Percentiles rank a stretch among this genome's conserved stretches.
These are phyloP conservation scores for Drosophila prolongata DNA, from an alignment of 2,888 invertebrate species.

Conservation along the genomic window DNA sequence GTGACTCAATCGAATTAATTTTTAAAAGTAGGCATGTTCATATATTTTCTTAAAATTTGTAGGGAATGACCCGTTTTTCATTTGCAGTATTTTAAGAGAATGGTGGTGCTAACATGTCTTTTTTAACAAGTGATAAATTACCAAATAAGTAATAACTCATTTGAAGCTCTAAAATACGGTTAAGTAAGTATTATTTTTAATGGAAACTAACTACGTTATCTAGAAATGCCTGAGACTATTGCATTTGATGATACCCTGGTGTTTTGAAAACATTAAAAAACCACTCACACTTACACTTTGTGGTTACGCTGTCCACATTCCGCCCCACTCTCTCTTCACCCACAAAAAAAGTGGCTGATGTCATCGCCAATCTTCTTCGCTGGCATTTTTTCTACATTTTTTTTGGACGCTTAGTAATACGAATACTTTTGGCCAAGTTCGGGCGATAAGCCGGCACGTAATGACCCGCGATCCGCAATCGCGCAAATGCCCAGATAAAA, in stretches of 20 bases:
- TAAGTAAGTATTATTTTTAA: neutral
- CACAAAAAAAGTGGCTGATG: slow-evolving; percentile 16
- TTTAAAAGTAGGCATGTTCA: too few relatives aligned
- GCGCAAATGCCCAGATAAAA: slow-evolving; percentile 35
- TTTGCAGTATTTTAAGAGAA: too few relatives aligned
- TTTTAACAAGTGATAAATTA: too few relatives aligned
- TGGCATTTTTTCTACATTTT: slow-evolving; percentile 28
- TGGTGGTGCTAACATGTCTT: too few relatives aligned
- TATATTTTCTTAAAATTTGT: too few relatives aligned
- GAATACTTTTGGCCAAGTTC: slow-evolving; percentile 40
- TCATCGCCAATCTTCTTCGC: slow-evolving; percentile 32
- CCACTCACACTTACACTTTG: slow-evolving; percentile 14
- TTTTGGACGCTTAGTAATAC: slow-evolving; percentile 41
- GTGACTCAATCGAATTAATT: too few relatives aligned
- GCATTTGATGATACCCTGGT: slow-evolving; percentile 1
- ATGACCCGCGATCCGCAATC: slow-evolving; percentile 44
- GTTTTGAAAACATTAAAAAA: neutral
- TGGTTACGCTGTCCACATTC: slow-evolving; percentile 11
- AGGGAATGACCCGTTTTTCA: too few relatives aligned
- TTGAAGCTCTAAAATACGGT: too few relatives aligned
- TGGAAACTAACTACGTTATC: neutral
- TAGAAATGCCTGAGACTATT: neutral
- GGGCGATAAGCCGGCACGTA: slow-evolving; percentile 54
- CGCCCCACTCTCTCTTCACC: slow-evolving; percentile 6
- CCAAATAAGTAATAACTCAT: too few relatives aligned